Evolutionary conservation across 2,888 invertebrate genomes (phyloP).

Genomic region (Sinodicranocentrus sp.): DNA sequence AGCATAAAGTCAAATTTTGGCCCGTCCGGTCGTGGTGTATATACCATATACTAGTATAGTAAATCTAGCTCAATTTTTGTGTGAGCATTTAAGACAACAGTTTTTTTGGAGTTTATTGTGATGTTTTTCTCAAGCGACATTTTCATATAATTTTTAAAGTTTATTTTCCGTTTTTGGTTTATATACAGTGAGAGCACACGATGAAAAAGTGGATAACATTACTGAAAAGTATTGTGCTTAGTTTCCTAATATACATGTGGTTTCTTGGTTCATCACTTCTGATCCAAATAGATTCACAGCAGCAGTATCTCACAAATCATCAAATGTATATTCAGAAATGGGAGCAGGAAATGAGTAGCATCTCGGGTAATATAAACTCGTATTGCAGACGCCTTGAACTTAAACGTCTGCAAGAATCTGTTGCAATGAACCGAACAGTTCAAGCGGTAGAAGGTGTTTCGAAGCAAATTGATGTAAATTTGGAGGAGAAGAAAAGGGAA

Average conservation of each 20-base stretch:
- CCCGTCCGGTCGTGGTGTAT: no score
- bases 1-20: no score
- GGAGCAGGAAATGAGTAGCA: neutral
- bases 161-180: no score
- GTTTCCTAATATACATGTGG: conserved; percentile 63
- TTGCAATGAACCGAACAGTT: neutral
- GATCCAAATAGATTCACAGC: conserved; percentile 57
- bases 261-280: conserved; percentile 66
- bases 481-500: conserved; percentile 43
- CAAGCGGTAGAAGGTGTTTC: neutral
- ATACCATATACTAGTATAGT: no score
- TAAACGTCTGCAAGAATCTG: neutral
- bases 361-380: conserved; percentile 6
- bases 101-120: no score
- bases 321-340: conserved; percentile 11
- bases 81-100: no score
- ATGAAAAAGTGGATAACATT: conserved; percentile 59
- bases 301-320: neutral
- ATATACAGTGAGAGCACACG: neutral
- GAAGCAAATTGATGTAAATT: neutral
- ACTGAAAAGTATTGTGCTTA: conserved; percentile 38
- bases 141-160: no score
- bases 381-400: conserved; percentile 23
- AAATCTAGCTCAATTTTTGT: no score
- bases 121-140: no score